These are phyloP conservation scores for Nemapogon koenigi DNA, from an alignment of 2,888 invertebrate genomes.

Conservation along the genomic window DNA sequence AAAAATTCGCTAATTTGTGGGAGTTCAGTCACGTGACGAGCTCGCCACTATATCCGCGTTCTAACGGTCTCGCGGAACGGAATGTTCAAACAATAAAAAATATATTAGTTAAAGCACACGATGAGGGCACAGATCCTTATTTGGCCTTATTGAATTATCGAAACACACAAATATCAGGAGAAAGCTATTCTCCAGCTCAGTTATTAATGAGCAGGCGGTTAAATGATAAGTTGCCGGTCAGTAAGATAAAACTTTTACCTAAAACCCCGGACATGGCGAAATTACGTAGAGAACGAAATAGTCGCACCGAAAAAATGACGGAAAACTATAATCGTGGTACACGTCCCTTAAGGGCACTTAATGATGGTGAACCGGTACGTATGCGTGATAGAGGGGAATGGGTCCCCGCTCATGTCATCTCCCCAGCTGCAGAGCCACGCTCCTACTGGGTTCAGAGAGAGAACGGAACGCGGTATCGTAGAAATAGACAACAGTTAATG, in stretches of 20 bases:
- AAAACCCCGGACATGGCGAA: background rate
- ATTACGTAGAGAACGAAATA: background rate
- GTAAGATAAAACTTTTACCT: slow-evolving; percentile 1
- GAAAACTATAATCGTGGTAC: slow-evolving; percentile 2
- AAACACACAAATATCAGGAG: slow-evolving; percentile 12
- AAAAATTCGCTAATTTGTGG: background rate
- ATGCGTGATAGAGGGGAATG: background rate
- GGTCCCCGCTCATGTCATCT: background rate
- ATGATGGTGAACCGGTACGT: background rate
- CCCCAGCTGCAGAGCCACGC: background rate
- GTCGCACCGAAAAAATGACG: background rate
- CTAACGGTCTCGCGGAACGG: slow-evolving; percentile 2
- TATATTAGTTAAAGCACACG: slow-evolving; percentile 10
- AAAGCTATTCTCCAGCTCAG: slow-evolving; percentile 13
- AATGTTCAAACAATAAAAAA: slow-evolving; percentile 7
- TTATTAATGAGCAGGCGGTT: slow-evolving; percentile 16
- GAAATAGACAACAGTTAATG: slow-evolving; percentile 5
- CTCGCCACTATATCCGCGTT: background rate
- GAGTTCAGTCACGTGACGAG: background rate
- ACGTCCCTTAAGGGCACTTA: background rate
- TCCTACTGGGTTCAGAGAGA: background rate
- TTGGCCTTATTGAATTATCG: slow-evolving; percentile 15
- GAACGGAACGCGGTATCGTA: background rate
- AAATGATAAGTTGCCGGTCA: slow-evolving; percentile 13
- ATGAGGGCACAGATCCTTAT: slow-evolving; percentile 14